A percentile compares a stretch with the other conserved stretches of the same genome.
phyloP scores from a whole-genome alignment of 2,113 vertebrate genomes.

The Oryzias curvinotus region DNA sequence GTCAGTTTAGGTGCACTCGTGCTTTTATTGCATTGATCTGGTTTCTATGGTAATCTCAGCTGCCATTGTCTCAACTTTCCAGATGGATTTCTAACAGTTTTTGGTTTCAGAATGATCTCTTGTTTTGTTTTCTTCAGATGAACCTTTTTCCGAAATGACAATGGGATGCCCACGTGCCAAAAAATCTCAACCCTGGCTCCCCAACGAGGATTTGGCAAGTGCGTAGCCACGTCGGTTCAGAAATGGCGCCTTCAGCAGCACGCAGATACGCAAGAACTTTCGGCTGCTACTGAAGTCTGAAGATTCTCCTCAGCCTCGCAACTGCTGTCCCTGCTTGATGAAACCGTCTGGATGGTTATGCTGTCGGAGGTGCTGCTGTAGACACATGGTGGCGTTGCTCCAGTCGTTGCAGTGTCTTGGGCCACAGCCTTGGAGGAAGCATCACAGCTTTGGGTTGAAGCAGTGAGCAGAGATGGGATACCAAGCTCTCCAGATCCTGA shows the following conservation, averaged over 20 bases:
- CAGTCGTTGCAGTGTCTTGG: slow-evolving; percentile 49
- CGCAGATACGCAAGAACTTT: slow-evolving; percentile 64
- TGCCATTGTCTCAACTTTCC: no score
- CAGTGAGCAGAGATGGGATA: slow-evolving; percentile 76
- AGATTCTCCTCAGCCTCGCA: slow-evolving; percentile 37
- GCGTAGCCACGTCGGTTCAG: slow-evolving; percentile 41
- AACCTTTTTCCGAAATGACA: slow-evolving; percentile 59
- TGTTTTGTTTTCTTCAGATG: slow-evolving; percentile 67
- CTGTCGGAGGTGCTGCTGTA: slow-evolving; percentile 75
- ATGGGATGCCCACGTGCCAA: slow-evolving; percentile 73
- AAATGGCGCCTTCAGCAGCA: slow-evolving; percentile 39
- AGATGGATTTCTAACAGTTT: no score
- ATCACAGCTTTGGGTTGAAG: slow-evolving; percentile 45
- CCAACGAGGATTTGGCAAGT: slow-evolving; percentile 53
- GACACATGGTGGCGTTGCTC: slow-evolving; percentile 62
- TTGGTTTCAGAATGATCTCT: slow-evolving; percentile 5
- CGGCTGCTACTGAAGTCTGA: slow-evolving; percentile 46
- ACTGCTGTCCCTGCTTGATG: slow-evolving; percentile 58
- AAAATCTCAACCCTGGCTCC: slow-evolving; percentile 59
- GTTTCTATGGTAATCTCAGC: no score
- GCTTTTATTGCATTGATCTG: no score
- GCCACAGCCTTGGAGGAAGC: slow-evolving; percentile 48
- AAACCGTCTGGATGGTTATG: slow-evolving; percentile 59
- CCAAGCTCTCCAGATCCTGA: slow-evolving; percentile 89
- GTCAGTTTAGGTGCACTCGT: no score